These are phyloP conservation scores for Halocaridina rubra DNA, from an alignment of 2,888 invertebrate genomes.

Conservation along the genomic window DNA sequence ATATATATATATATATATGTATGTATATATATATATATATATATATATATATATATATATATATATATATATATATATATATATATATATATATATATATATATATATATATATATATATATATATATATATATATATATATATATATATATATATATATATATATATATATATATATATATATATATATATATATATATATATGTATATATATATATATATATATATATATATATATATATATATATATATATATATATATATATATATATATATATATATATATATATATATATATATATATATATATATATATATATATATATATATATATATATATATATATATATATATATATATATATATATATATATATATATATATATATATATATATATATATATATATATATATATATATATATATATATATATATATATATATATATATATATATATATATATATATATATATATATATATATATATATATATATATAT, in stretches of 20 bases:
- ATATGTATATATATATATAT: neutral
- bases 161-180: neutral
- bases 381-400: neutral
- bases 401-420: neutral
- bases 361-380: neutral
- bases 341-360: neutral
- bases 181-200: neutral
- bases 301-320: neutral
- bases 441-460: neutral
- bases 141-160: neutral
- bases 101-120: neutral
- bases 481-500: neutral
- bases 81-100: neutral
- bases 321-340: neutral
- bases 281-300: neutral
- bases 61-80: neutral
- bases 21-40: neutral
- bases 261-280: neutral
- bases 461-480: neutral
- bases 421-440: neutral
- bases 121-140: neutral
- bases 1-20: neutral
- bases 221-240: neutral
- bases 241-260: neutral
- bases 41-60: neutral